Conservation (phyloP, 2,113 vertebrate genomes). For the Hemichromis elongatus region DNA sequence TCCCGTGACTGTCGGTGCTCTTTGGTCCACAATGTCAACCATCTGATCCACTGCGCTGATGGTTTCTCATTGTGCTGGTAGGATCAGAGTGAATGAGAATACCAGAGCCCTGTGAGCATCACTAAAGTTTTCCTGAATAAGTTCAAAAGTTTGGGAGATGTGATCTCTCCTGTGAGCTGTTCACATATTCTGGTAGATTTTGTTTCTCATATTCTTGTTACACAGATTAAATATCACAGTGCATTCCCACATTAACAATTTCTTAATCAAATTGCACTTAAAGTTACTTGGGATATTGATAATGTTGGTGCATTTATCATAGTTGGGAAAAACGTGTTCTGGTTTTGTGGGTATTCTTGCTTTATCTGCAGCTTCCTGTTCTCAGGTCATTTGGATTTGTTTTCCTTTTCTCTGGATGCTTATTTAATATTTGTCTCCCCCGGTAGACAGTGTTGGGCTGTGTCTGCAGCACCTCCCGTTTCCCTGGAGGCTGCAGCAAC, state of each 20-base stretch:
- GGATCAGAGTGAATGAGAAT: not conserved
- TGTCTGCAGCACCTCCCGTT: constrained; percentile 7
- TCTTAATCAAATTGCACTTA: not conserved
- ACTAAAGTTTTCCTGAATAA: not conserved
- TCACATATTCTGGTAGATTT: not conserved
- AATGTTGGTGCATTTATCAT: not conserved
- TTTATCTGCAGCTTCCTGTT: not conserved
- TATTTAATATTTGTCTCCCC: not conserved
- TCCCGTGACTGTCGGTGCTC: not conserved
- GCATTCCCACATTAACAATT: not conserved
- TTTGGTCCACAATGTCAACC: not conserved
- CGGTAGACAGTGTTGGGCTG: not conserved
- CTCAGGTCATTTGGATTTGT: not conserved
- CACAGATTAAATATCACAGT: not conserved
- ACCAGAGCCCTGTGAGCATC: not conserved
- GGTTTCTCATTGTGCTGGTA: not conserved
- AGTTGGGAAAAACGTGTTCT: not conserved
- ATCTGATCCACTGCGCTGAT: constrained; percentile 13
- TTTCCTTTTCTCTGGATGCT: not conserved
- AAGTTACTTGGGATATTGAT: not conserved
- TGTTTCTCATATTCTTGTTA: not conserved
- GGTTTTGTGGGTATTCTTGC: not conserved
- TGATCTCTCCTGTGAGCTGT: not conserved
- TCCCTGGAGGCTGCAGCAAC: not conserved
- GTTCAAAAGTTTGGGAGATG: not conserved